A percentile compares a stretch with the other conserved stretches of the same genome.
These are phyloP conservation scores for Syrmaticus mikado DNA, from an alignment of 2,113 vertebrate genomes.

Conservation along the genomic window DNA sequence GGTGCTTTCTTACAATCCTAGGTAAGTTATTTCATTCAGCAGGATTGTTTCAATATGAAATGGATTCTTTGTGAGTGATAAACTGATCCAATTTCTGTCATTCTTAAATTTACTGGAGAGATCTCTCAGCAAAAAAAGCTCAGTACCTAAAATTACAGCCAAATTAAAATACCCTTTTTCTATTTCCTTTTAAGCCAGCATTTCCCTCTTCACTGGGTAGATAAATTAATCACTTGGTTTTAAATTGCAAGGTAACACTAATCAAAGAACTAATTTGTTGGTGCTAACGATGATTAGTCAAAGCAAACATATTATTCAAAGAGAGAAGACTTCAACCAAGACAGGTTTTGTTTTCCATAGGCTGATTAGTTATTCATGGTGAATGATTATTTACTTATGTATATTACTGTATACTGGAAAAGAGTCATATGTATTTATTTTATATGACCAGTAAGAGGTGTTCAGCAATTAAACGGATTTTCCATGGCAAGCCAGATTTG, in stretches of 20 bases:
- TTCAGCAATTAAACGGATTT: not conserved
- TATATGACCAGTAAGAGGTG: not conserved
- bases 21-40: not conserved
- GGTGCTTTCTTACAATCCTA: not conserved
- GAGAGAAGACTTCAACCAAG: not conserved
- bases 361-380: not conserved
- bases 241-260: not conserved
- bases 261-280: not conserved
- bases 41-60: fast-evolving
- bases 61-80: not conserved
- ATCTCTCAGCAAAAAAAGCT: not conserved
- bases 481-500: not conserved
- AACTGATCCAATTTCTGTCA: not conserved
- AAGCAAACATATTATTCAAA: not conserved
- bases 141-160: not conserved
- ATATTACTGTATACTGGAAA: not conserved
- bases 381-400: not conserved
- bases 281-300: not conserved
- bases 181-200: not conserved
- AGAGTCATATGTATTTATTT: not conserved
- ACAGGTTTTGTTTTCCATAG: not conserved
- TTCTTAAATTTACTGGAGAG: not conserved
- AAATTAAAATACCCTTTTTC: not conserved
- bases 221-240: not conserved
- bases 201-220: not conserved